These are phyloP conservation scores for Nematopogon swammerdamellus DNA, from an alignment of 2,888 invertebrate species.

Conservation along the genomic window DNA sequence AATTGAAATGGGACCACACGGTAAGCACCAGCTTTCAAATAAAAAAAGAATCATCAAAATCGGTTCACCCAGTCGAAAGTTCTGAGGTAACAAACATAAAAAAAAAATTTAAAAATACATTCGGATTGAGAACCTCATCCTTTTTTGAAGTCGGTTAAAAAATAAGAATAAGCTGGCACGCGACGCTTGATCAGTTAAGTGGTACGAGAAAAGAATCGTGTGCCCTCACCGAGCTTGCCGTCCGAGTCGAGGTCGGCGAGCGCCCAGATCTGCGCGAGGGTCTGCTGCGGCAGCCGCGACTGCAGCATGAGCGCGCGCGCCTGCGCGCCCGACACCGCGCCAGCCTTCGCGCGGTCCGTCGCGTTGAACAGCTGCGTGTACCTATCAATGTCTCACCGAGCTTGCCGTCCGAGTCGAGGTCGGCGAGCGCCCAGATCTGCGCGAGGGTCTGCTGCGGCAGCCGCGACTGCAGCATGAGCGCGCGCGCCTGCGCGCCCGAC, in stretches of 20 bases:
- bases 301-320: slow-evolving; percentile 92
- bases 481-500: slow-evolving; percentile 88
- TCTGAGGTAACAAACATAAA: too few species aligned
- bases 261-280: slow-evolving; percentile 93
- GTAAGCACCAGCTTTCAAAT: too few species aligned
- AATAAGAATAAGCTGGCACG: too few species aligned
- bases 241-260: slow-evolving; percentile 92
- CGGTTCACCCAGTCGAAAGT: too few species aligned
- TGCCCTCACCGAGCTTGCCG: slow-evolving; percentile 73
- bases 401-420: slow-evolving; percentile 92
- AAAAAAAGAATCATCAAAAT: too few species aligned
- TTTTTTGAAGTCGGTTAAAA: too few species aligned
- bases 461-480: slow-evolving; percentile 90
- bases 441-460: slow-evolving; percentile 87
- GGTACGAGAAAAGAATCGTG: too few species aligned
- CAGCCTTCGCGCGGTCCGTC: slow-evolving; percentile 83
- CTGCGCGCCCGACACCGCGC: slow-evolving; percentile 86
- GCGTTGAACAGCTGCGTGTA: slow-evolving; percentile 95
- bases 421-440: slow-evolving; percentile 92
- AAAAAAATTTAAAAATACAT: too few species aligned
- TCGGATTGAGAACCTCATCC: too few species aligned
- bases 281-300: slow-evolving; percentile 83
- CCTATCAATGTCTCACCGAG: slow-evolving; percentile 76
- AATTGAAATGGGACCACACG: too few species aligned
- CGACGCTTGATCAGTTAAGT: too few species aligned